Base-by-base conservation (phyloP, 2,797 vertebrate genomes). In the Capromys pilorides region DNA sequence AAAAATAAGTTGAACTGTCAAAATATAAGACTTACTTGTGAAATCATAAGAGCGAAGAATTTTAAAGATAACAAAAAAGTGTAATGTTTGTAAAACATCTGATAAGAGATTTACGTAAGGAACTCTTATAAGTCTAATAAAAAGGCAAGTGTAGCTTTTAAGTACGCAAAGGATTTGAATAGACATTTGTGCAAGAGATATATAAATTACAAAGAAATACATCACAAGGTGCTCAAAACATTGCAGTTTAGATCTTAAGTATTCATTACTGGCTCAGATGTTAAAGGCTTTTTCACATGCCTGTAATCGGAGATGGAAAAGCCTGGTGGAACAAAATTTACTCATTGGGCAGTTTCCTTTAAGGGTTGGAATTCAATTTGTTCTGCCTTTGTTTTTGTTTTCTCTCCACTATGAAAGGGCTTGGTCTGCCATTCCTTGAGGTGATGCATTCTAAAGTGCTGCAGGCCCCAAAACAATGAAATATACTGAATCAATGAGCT, bases 151-250 rank as follows among this genome's bases (percentile, higher is more conserved):
- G 71, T 18, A 57, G 11, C n/a, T n/a, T n/a, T 75, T 49, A 93
- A 83, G 24, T 93, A 59, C 33, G 13, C n/a, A 94, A 88, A 75
- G 45, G 13, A 62, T 54, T 69, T 75, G 66, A 67, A 89, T 92
- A 62, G 61, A 54, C 13, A 6, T 86, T 75, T 93, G 24, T 89
- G 10, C 18, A 93, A 49, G 79, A 78, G 64, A 86, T 75, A 41
- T 19, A 66, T 8, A 79, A 67, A 61, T 80, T 10, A 54, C n/a
- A 16, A 87, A 57, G 80, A 80, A 85, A 19, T 73, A 80, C 2
- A 13, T 80, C 36, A 31, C 61, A 59, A 80, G 6, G 24, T 73
- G 12, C 7, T 62, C 39, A 33, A 10, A 45, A 45, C 61, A 45
- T 57, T 77, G 49, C 28, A 41, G 41, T 77, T 77, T 54, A 49